Evolutionary conservation across 2,888 invertebrate species (phyloP).

Genomic region (Drosophila yooni): DNA sequence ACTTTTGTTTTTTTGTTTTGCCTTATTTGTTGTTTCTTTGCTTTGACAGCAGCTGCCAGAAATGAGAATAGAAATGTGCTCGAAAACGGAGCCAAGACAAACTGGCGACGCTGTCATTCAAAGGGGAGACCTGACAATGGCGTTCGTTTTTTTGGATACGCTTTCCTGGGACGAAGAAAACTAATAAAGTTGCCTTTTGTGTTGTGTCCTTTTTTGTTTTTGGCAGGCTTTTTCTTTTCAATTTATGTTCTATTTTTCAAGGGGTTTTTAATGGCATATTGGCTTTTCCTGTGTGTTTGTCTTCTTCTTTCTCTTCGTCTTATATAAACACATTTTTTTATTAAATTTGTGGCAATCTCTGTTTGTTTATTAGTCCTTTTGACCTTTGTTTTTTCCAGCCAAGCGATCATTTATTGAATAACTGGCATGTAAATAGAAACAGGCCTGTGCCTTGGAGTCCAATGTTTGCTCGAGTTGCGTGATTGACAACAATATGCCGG

Average conservation of each 20-base stretch:
- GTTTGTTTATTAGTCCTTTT: neutral
- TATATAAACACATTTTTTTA: neutral
- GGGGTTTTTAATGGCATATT: conserved; percentile 3
- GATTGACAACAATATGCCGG: neutral
- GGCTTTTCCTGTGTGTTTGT: neutral
- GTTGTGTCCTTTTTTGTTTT: conserved; percentile 2
- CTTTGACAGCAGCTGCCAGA: conserved; percentile 44
- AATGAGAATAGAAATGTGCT: conserved; percentile 45
- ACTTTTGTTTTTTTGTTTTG: conserved; percentile 21
- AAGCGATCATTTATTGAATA: neutral
- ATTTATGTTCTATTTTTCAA: conserved; percentile 1
- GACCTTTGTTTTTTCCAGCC: neutral
- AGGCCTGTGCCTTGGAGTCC: neutral
- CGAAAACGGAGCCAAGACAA: conserved; percentile 61
- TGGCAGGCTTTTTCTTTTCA: conserved; percentile 10
- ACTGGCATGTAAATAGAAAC: neutral
- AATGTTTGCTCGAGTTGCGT: neutral
- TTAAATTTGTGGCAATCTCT: neutral
- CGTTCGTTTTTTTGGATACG: neutral
- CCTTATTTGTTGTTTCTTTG: conserved; percentile 22
- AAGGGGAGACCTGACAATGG: neutral
- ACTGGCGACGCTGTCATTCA: conserved; percentile 61
- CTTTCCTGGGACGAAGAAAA: conserved; percentile 18
- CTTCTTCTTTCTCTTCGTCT: neutral
- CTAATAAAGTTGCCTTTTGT: conserved; percentile 31